Conservation (phyloP, 2,888 invertebrate species). For the Ophioninae sp. region DNA sequence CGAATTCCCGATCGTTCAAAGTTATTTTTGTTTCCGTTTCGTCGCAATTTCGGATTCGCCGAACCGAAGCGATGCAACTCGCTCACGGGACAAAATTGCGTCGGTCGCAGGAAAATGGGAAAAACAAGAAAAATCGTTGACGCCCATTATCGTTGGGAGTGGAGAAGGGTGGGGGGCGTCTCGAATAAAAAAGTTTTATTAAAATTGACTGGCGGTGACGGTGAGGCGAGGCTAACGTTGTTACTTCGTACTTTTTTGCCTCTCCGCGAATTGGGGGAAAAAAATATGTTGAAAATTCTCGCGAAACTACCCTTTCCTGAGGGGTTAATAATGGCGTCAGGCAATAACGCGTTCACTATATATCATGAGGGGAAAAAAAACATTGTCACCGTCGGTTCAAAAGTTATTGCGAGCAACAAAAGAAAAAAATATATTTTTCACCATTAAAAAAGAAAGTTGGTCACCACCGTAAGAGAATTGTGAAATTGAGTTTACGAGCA, state of each 20-base stretch:
- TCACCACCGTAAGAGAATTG: not conserved
- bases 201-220: conserved; percentile 36
- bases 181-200: conserved; percentile 27
- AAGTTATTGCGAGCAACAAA: not conserved
- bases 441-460: not conserved
- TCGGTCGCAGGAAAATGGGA: not conserved
- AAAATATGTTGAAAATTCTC: conserved; percentile 8
- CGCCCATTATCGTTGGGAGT: not conserved
- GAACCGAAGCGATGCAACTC: not conserved
- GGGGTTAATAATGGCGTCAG: conserved; percentile 35
- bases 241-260: conserved; percentile 41
- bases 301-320: conserved; percentile 24
- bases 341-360: not conserved
- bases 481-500: not conserved
- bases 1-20: not conserved
- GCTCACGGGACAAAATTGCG: not conserved
- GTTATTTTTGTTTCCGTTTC: not conserved
- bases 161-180: not conserved
- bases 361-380: not conserved
- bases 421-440: not conserved
- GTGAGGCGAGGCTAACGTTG: conserved; percentile 48
- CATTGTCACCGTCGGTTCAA: not conserved
- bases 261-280: not conserved
- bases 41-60: not conserved
- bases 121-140: conserved; percentile 7